phyloP scores from a whole-genome alignment of 2,797 vertebrate genomes.

The Arremon aurantiirostris region DNA sequence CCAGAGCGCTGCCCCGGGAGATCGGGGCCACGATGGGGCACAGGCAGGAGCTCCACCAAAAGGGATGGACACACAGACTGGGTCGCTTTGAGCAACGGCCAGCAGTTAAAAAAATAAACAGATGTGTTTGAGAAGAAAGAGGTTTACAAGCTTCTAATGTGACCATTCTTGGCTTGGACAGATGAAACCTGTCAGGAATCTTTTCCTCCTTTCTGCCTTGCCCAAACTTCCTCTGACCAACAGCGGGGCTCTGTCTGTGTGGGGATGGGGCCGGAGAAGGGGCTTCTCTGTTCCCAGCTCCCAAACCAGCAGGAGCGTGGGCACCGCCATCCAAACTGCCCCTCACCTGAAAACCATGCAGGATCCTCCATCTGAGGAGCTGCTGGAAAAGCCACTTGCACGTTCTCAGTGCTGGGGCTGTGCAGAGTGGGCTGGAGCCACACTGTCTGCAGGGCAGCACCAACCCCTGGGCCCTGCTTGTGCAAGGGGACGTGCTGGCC shows the following conservation, averaged over 20 bases:
- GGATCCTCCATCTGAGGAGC: background rate
- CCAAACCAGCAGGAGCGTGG: background rate
- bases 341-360: background rate
- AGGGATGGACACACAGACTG: background rate
- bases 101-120: background rate
- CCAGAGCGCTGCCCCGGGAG: background rate
- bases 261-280: background rate
- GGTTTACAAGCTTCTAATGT: background rate
- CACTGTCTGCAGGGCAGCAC: accelerated
- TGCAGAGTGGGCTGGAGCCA: accelerated
- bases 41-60: background rate
- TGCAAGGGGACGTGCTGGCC: accelerated
- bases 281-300: background rate
- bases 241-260: background rate
- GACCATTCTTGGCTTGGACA: background rate
- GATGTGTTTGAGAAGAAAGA: background rate
- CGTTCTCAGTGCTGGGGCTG: background rate
- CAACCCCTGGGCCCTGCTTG: background rate
- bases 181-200: background rate
- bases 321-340: accelerated
- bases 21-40: background rate
- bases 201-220: conserved; percentile 17
- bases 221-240: background rate
- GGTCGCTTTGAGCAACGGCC: conserved; percentile 4
- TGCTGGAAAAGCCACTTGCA: background rate